These are phyloP conservation scores for Austrolebias charrua DNA, from an alignment of 2,797 vertebrate genomes.

Conservation along the genomic window DNA sequence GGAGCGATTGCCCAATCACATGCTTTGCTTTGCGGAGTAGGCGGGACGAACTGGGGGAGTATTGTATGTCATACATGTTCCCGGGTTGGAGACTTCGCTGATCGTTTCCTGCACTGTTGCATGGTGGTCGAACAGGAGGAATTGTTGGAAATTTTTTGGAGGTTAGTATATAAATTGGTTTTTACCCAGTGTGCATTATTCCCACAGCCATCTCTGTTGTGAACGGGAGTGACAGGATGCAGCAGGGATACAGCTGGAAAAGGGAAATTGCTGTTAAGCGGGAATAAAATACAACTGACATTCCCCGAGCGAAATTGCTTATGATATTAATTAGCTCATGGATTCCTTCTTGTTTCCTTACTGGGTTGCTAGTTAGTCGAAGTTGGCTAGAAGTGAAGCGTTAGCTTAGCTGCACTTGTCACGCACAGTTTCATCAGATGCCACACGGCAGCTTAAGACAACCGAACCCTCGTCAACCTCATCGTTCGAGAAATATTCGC, in stretches of 20 bases:
- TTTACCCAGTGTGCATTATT: constrained; percentile 99
- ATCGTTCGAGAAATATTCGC: fast-evolving
- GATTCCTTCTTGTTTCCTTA: constrained; percentile 64
- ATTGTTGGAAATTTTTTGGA: constrained; percentile 99
- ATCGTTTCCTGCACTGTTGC: constrained; percentile 99
- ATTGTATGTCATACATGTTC: constrained; percentile 72
- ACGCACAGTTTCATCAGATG: too few species aligned
- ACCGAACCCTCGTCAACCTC: fast-evolving
- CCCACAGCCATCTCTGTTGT: constrained; percentile 84
- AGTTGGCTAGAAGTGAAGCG: constrained; percentile 5
- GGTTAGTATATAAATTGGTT: constrained; percentile 99
- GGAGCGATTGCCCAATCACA: constrained; percentile 46
- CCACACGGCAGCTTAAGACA: fast-evolving
- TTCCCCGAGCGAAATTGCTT: constrained; percentile 57
- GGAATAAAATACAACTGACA: constrained; percentile 54
- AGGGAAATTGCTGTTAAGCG: constrained; percentile 1
- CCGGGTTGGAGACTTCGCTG: constrained; percentile 67
- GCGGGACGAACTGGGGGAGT: neutral
- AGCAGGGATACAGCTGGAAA: constrained; percentile 19
- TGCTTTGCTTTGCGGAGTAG: fast-evolving
- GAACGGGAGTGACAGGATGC: constrained; percentile 46
- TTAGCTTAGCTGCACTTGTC: constrained; percentile 18
- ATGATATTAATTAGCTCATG: constrained; percentile 80
- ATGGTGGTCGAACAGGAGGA: constrained; percentile 99
- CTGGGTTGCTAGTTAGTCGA: constrained; percentile 31